Base-by-base conservation (phyloP, 1,140 invertebrate species). In the Phortica variegata region DNA sequence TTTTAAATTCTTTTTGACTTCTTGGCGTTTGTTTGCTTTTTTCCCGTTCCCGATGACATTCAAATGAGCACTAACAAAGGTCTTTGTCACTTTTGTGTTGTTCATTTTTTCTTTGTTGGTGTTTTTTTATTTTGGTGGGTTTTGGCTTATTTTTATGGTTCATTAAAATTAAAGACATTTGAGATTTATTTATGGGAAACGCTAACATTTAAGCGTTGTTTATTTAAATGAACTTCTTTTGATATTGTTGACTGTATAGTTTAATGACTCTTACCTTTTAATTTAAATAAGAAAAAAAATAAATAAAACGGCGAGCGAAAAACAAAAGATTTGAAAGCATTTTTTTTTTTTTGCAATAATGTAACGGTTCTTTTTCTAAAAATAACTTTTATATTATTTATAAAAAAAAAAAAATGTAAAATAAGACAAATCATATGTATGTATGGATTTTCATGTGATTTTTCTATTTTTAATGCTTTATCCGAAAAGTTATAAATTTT, bases 141-240 rank as follows among this genome's bases (percentile, higher is more conserved):
- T n/a, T n/a, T n/a, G n/a, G 63, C 68, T 63, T 68, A 63, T 66
- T 63, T 66, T 66, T 66, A 66, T 66, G 63, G 63, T 66, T 68
- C 63, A 66, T 66, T 66, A 66, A 66, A 69, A 63, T 58, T 68
- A 60, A 66, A 56, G 66, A 52, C 62, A 65, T 54, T 29, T 29
- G 43, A 34, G 44, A 43, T 49, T 55, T 32, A 37, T 20, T n/a
- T n/a, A n/a, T n/a, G n/a, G n/a, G n/a, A n/a, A n/a, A n/a, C n/a
- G n/a, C n/a, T n/a, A n/a, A n/a, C n/a, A n/a, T n/a, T n/a, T n/a
- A n/a, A n/a, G 44, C 7, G 20, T 26, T 13, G 29, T 42, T 38
- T 32, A 36, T 48, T 5, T 17, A 9, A 5, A 7, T 9, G 13
- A 15, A 16, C 18, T 23, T 37, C 43, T 44, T 34, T 33, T 15